A percentile compares a stretch with the other conserved stretches of the same genome.
phyloP scores from a whole-genome alignment of 2,113 vertebrate genomes.

The Tragulus kanchil region DNA sequence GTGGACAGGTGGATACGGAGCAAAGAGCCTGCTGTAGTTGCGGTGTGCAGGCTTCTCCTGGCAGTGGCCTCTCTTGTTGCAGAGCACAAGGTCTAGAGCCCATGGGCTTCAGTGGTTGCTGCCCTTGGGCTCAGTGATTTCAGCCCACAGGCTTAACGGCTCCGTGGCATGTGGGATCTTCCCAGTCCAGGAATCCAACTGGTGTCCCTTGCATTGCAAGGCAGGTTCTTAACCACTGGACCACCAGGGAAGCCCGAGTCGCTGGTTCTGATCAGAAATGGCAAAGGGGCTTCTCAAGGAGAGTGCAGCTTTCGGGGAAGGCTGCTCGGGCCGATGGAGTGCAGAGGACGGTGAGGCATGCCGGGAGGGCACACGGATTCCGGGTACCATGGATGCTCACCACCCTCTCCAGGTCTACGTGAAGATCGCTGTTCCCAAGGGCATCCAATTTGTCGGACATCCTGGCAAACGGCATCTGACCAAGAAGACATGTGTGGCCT shows the following conservation, averaged over 20 bases:
- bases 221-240: background rate
- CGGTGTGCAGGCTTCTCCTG: background rate
- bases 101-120: background rate
- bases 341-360: accelerated
- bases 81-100: background rate
- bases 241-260: background rate
- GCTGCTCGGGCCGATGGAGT: accelerated
- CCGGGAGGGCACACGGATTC: background rate
- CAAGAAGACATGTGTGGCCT: conserved; percentile 93
- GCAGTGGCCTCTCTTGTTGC: background rate
- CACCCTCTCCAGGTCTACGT: conserved; percentile 91
- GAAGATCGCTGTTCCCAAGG: conserved; percentile 94
- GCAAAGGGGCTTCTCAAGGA: background rate
- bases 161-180: background rate
- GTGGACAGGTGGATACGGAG: background rate
- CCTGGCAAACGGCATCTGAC: conserved; percentile 94
- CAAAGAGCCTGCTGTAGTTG: background rate
- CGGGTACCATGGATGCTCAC: accelerated
- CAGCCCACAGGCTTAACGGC: background rate
- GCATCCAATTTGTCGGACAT: conserved; percentile 94
- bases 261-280: background rate
- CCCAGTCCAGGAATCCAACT: background rate
- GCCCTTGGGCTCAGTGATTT: background rate
- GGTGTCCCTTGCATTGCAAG: background rate
- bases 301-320: background rate